Evolutionary conservation across 2,113 vertebrate genomes (phyloP), one percentile per base, ranked within the genome.

Genomic region (Aspidoscelis tigris): DNA sequence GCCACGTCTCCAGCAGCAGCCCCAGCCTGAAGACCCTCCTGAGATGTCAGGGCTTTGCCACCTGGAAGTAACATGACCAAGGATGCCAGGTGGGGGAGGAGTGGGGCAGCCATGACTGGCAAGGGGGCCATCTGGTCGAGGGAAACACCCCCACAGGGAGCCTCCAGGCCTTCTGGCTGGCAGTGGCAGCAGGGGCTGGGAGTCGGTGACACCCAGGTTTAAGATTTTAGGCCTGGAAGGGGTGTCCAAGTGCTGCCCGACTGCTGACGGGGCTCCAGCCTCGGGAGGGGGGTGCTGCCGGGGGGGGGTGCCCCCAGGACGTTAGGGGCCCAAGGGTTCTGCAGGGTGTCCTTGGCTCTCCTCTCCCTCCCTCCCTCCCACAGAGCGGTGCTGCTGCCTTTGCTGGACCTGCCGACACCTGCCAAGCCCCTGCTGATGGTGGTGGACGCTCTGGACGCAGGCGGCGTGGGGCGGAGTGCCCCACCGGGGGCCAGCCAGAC

Each of bases 401-500:
- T 97, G 85, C 76, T 93, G 53, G 96, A 95, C 79, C 84, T 97
- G 50, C 93, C 95, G n/a, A 89, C 95, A 16, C 97, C 97, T 2
- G 69, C 89, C 10, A 96, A 95, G 86, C 94, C 92, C 70, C 89
- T 97, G 70, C 93, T 97, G 88, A 58, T 97, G 76, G 77, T 97
- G 78, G 95, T 97, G 69, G 97, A 97, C 74, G 95, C 94, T 11
- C 86, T 97, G 82, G 97, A 97, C 24, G 91, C 93, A 0, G 93
- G 86, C 10, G 2, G 4, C n/a, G 24, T 89, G 75, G n/a, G 80
- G 79, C 22, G 75, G 66, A 55, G 81, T 33, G 10, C 87, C 39
- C 79, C 80, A 0, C 76, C 73, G 4, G 84, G 89, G 41, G 90
- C 74, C 50, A 94, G 92, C 43, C 41, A 64, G 61, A 96, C 95